Conservation (phyloP, 2,797 vertebrate species). For the Catharus ustulatus region DNA sequence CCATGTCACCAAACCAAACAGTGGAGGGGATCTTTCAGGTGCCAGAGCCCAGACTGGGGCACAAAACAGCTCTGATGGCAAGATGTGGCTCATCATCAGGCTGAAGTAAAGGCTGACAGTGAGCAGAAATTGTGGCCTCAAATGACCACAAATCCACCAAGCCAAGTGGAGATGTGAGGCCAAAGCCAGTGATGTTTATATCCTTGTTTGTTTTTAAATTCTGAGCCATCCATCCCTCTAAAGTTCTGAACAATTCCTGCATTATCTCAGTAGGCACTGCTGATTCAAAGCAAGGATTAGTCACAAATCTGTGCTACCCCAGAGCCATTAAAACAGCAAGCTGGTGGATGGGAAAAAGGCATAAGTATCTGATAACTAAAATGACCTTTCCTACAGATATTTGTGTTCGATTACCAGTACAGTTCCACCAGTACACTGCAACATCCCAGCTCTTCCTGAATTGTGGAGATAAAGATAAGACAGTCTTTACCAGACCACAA, state of each 20-base stretch:
- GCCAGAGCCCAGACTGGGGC: neutral
- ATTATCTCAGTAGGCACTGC: neutral
- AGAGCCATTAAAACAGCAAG: neutral
- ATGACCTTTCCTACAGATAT: neutral
- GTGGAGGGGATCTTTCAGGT: neutral
- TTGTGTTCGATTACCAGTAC: neutral
- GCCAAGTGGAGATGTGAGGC: neutral
- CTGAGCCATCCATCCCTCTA: neutral
- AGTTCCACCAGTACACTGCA: neutral
- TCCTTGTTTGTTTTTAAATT: neutral
- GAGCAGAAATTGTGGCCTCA: neutral
- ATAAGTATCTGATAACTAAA: neutral
- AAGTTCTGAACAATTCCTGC: neutral
- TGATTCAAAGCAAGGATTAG: slow-evolving; percentile 26
- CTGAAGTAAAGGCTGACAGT: neutral
- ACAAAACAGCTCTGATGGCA: neutral
- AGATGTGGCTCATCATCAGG: neutral
- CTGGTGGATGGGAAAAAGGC: neutral
- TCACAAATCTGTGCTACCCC: neutral
- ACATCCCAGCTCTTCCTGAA: neutral
- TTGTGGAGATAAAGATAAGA: neutral
- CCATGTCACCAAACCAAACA: fast-evolving
- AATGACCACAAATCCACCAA: neutral
- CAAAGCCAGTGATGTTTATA: neutral
- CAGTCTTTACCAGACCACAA: neutral